phyloP scores from a whole-genome alignment of 2,888 invertebrate species.

The Drosophila heteroneura region DNA sequence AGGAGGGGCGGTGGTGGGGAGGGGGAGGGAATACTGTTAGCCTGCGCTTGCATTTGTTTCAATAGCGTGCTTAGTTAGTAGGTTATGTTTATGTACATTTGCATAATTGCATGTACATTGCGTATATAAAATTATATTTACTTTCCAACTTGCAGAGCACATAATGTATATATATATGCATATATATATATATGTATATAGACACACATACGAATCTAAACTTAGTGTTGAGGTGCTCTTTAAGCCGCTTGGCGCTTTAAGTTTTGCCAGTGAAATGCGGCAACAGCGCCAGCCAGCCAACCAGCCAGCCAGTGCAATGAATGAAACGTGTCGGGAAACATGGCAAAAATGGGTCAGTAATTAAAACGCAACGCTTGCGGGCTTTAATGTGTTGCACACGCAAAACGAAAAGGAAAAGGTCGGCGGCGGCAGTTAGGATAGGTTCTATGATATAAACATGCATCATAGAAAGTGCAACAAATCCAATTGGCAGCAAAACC shows the following conservation, averaged over 20 bases:
- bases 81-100: constrained; percentile 81
- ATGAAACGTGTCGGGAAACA: constrained; percentile 44
- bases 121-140: constrained; percentile 41
- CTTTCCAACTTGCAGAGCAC: constrained; percentile 14
- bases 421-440: not conserved
- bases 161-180: not conserved
- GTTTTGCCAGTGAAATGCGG: constrained; percentile 50
- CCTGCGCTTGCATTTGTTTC: constrained; percentile 69
- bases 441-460: constrained; percentile 3
- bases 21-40: constrained; percentile 15
- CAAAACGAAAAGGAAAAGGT: constrained; percentile 16
- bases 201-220: constrained; percentile 4
- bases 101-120: constrained; percentile 70
- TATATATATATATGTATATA: not conserved
- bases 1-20: not conserved
- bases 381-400: constrained; percentile 38
- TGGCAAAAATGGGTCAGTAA: constrained; percentile 71
- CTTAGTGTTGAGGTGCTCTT: constrained; percentile 22
- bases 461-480: constrained; percentile 1
- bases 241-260: constrained; percentile 41
- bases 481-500: not conserved
- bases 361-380: constrained; percentile 64
- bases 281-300: constrained; percentile 52
- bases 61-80: constrained; percentile 80
- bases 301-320: constrained; percentile 25